These are phyloP conservation scores for Drepanosiphum platanoidis DNA, from an alignment of 2,888 invertebrate genomes.

Conservation along the genomic window DNA sequence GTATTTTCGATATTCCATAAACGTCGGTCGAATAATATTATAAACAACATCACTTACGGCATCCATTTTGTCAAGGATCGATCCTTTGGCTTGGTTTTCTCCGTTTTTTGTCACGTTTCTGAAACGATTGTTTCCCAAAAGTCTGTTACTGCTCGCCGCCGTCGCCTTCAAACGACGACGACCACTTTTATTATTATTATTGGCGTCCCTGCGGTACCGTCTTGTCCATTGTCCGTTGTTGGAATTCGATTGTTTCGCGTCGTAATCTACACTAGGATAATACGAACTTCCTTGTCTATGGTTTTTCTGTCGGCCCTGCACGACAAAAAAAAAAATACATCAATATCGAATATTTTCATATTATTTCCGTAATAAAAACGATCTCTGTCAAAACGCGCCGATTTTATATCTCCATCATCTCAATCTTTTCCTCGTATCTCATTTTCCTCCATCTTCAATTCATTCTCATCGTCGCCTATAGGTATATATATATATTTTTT, in stretches of 20 bases:
- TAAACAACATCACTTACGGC: constrained; percentile 27
- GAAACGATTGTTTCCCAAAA: constrained; percentile 56
- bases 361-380: too few species aligned
- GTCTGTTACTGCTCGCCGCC: not conserved
- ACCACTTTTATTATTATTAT: not conserved
- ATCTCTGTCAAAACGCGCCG: too few species aligned
- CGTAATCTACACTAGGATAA: constrained; percentile 40
- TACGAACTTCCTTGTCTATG: constrained; percentile 9
- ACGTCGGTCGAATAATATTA: not conserved
- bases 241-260: constrained; percentile 13
- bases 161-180: not conserved
- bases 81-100: constrained; percentile 7
- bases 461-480: too few species aligned
- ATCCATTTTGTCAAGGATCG: constrained; percentile 52
- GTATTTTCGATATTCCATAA: not conserved
- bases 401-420: too few species aligned
- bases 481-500: too few species aligned
- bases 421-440: too few species aligned
- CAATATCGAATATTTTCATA: too few species aligned
- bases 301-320: not conserved
- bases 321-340: not conserved
- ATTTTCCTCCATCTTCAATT: too few species aligned
- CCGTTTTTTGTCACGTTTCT: constrained; percentile 42
- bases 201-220: constrained; percentile 35
- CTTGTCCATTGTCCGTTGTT: not conserved